These are phyloP conservation scores for Propithecus perrieri DNA, from an alignment of 2,797 vertebrate species.

Conservation along the genomic window DNA sequence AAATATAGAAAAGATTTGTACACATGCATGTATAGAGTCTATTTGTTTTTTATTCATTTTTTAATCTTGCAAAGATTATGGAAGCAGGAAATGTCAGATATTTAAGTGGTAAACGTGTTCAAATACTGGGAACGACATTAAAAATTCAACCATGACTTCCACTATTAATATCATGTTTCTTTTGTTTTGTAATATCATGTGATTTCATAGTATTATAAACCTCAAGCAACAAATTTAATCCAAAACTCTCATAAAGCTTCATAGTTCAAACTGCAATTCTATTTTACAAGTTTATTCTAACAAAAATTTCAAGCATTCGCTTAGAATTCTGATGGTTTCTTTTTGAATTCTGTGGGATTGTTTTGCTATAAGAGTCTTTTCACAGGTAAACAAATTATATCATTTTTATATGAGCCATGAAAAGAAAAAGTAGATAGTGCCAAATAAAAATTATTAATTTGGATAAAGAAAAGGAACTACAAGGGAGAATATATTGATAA, in stretches of 20 bases:
- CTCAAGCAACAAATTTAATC: background rate
- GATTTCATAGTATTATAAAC: background rate
- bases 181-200: background rate
- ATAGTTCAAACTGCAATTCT: background rate
- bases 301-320: background rate
- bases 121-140: background rate
- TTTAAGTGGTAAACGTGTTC: background rate
- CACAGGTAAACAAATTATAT: background rate
- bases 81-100: background rate
- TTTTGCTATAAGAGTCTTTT: background rate
- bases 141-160: background rate
- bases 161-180: background rate
- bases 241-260: background rate
- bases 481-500: background rate
- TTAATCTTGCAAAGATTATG: background rate
- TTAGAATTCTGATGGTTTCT: background rate
- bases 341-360: background rate
- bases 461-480: background rate
- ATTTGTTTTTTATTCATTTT: background rate
- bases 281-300: background rate
- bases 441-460: background rate
- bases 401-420: background rate
- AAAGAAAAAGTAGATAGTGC: background rate
- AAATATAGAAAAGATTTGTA: background rate
- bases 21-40: background rate